Conservation (phyloP, 2,888 invertebrate genomes). For the Drosophila histrio region DNA sequence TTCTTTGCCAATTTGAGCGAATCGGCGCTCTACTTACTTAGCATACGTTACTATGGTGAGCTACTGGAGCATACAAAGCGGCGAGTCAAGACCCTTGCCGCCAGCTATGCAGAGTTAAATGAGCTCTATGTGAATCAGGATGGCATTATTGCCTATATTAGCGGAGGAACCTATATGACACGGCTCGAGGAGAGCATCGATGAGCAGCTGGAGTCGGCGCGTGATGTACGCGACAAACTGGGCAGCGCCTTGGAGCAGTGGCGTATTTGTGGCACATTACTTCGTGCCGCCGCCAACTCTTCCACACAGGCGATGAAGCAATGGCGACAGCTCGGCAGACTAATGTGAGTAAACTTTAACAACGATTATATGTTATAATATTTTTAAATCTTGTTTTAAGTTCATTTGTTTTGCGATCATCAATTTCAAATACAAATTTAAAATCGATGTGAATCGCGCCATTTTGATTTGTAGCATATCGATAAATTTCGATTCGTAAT, state of each 20-base stretch:
- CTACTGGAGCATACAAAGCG: conserved; percentile 82
- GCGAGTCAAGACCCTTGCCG: conserved; percentile 74
- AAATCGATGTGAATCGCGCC: not conserved
- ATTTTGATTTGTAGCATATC: not conserved
- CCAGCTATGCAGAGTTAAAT: conserved; percentile 79
- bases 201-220: conserved; percentile 80
- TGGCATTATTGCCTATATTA: conserved; percentile 82
- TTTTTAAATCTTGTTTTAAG: no score
- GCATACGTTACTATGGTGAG: conserved; percentile 79
- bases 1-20: conserved; percentile 83
- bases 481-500: not conserved
- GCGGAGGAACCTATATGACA: conserved; percentile 83
- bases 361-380: no score
- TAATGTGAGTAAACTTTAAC: conserved; percentile 60
- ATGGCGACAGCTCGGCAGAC: conserved; percentile 74
- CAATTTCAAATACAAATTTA: no score
- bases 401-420: no score
- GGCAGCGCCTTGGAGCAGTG: conserved; percentile 84
- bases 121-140: conserved; percentile 83
- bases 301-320: conserved; percentile 78
- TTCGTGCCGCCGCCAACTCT: conserved; percentile 81
- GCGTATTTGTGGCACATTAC: conserved; percentile 82
- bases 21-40: conserved; percentile 76
- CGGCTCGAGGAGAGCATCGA: conserved; percentile 82
- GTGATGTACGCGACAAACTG: conserved; percentile 83